A percentile compares a stretch with the other conserved stretches of the same genome.
phyloP scores from a whole-genome alignment of 2,797 vertebrate species.

The Bovichtus variegatus region DNA sequence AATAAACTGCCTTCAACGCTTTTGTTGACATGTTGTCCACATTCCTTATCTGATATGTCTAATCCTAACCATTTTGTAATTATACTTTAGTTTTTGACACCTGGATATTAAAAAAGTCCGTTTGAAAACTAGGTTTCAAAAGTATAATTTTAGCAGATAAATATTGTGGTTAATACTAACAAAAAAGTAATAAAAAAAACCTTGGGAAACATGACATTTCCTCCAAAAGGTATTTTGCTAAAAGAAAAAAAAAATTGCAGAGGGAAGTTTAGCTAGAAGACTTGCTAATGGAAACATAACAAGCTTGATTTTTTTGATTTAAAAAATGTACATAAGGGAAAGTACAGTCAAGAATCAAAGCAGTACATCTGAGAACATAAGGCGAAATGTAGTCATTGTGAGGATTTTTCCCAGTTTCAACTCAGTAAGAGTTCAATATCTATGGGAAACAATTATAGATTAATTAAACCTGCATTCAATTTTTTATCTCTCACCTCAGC shows the following conservation, averaged over 20 bases:
- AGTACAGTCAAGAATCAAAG: neutral
- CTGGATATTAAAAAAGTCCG: neutral
- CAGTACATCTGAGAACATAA: neutral
- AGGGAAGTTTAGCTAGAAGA: neutral
- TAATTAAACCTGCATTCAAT: slow-evolving; percentile 24
- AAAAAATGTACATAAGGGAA: neutral
- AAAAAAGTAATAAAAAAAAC: neutral
- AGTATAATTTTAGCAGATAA: neutral
- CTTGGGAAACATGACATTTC: neutral
- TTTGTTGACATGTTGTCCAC: neutral
- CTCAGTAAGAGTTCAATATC: slow-evolving; percentile 15
- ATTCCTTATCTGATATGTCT: neutral
- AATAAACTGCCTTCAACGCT: neutral
- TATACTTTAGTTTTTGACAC: neutral
- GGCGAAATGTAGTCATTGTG: neutral
- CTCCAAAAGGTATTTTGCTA: neutral
- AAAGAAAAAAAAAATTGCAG: neutral
- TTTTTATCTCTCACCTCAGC: slow-evolving; percentile 8
- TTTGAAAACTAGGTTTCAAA: neutral
- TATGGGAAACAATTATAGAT: slow-evolving; percentile 26
- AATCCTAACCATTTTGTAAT: neutral
- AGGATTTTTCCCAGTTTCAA: neutral
- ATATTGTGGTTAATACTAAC: neutral
- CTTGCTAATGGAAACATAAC: neutral
- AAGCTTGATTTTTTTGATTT: neutral